Base-by-base conservation (phyloP, 64 coral and sea anemone species). In the Dendronephthya gigantea region DNA sequence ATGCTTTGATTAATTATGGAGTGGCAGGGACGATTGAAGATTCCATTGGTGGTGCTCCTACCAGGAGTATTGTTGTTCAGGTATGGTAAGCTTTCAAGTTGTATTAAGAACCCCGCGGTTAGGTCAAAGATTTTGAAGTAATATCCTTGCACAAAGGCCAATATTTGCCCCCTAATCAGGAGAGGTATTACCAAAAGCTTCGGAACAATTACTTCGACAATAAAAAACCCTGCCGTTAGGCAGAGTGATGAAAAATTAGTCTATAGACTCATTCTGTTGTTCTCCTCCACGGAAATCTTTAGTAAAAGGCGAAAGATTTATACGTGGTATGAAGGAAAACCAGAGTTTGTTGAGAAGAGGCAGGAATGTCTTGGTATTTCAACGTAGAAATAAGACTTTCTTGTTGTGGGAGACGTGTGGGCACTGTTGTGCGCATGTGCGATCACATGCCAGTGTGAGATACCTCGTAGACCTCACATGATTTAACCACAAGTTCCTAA, bases 281-380 rank as follows among this genome's bases (percentile, higher is more conserved):
- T 79, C 72, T 79, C 72, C 72, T 79, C 72, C 72, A 79, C 72
- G 72, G 72, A 79, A 79, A 34, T 79, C 72, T 79, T 79, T 79
- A 79, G 69, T 75, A 75, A 75, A 79, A 79, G 72, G 72, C 72
- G 29, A 79, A 35, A 79, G 72, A 79, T 34, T 79, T 79, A 34
- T 33, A 15, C 72, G 72, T 29, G 4, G n/a, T 3, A 79, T 79
- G 72, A 36, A 79, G 72, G 72, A 79, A 35, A 79, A 79, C 72
- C 72, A 79, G 72, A 79, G 72, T 34, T 79, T 5, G 25, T 6
- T n/a, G 25, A 1, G 6, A 22, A 62, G 8, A 0, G 3, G 8
- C 4, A 5, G 4, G 17, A 19, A 62, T 1, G 25, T 62, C 6
- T 62, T 7, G 55, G 19, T 62, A 62, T 22, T 62, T 62, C 19